Conservation (phyloP, 2,888 invertebrate species). For the Leistus spinibarbis region DNA sequence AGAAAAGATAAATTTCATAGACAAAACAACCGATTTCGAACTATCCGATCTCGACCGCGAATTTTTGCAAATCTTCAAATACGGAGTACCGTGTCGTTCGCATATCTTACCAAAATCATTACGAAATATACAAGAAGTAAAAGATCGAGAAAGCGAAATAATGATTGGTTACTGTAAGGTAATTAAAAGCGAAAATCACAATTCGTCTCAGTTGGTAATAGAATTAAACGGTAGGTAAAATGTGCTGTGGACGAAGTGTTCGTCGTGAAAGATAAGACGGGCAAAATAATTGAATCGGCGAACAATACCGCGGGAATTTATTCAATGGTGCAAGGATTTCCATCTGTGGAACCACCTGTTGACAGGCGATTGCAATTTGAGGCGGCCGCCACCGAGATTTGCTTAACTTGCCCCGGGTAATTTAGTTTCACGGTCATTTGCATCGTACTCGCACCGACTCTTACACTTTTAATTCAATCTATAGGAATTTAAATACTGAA, state of each 20-base stretch:
- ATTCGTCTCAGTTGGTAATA: background rate
- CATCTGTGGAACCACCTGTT: conserved; percentile 56
- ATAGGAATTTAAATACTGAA: conserved; percentile 62
- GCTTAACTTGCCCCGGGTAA: conserved; percentile 62
- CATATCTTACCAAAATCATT: conserved; percentile 59
- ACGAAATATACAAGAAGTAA: conserved; percentile 54
- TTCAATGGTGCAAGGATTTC: conserved; percentile 60
- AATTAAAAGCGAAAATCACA: conserved; percentile 34
- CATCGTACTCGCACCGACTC: background rate
- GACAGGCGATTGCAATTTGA: conserved; percentile 56
- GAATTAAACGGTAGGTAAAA: conserved; percentile 49
- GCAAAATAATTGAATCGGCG: conserved; percentile 62
- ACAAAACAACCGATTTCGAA: conserved; percentile 4
- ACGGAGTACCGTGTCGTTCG: conserved; percentile 66
- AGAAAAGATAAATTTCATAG: conserved; percentile 7
- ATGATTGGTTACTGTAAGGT: conserved; percentile 63
- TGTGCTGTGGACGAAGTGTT: conserved; percentile 60
- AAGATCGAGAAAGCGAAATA: conserved; percentile 61
- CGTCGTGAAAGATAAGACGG: conserved; percentile 60
- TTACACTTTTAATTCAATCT: no score
- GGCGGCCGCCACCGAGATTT: conserved; percentile 52
- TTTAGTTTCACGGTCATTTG: background rate
- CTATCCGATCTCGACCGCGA: conserved; percentile 45
- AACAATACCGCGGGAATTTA: conserved; percentile 68
- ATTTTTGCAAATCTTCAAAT: conserved; percentile 57